phyloP scores from a whole-genome alignment of 2,888 invertebrate species.

The Calliopum simillimum region DNA sequence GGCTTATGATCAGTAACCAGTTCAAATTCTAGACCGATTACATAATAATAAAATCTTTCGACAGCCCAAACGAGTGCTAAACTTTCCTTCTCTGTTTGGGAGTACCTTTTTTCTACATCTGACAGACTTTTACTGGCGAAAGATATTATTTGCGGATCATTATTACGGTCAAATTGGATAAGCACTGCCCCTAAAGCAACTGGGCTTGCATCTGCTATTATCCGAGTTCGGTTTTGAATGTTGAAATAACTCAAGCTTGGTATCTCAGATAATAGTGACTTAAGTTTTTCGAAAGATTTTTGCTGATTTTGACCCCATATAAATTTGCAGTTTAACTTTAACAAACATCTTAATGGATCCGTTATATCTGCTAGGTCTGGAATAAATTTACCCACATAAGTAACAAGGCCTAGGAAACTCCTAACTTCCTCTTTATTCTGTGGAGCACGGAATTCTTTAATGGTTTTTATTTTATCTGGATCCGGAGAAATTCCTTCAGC shows the following conservation, averaged over 20 bases:
- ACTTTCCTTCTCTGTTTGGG: conserved; percentile 45
- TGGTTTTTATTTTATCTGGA: conserved; percentile 45
- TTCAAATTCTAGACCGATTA: conserved; percentile 41
- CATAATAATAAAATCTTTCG: conserved; percentile 44
- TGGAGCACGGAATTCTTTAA: conserved; percentile 37
- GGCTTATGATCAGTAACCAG: conserved; percentile 40
- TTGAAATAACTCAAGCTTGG: conserved; percentile 41
- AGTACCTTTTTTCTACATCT: conserved; percentile 40
- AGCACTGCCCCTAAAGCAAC: conserved; percentile 44
- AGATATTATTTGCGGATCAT: conserved; percentile 38
- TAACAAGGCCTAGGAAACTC: conserved; percentile 41
- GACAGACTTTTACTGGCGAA: conserved; percentile 45
- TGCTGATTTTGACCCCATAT: conserved; percentile 37
- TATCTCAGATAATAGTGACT: conserved; percentile 35
- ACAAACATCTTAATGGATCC: conserved; percentile 37
- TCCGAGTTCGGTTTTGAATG: conserved; percentile 36
- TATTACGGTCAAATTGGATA: conserved; percentile 39
- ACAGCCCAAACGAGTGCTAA: conserved; percentile 42
- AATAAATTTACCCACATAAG: conserved; percentile 43
- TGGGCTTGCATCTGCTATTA: conserved; percentile 43
- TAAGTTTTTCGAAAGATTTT: conserved; percentile 38
- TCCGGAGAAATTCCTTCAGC: conserved; percentile 42
- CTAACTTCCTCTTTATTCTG: conserved; percentile 38
- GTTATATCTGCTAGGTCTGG: conserved; percentile 40
- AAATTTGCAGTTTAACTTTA: conserved; percentile 40